Percentiles rank a stretch among this genome's conserved stretches.
These are phyloP conservation scores for Eudyptes chrysolophus DNA, from an alignment of 2,113 vertebrate genomes.

Conservation along the genomic window DNA sequence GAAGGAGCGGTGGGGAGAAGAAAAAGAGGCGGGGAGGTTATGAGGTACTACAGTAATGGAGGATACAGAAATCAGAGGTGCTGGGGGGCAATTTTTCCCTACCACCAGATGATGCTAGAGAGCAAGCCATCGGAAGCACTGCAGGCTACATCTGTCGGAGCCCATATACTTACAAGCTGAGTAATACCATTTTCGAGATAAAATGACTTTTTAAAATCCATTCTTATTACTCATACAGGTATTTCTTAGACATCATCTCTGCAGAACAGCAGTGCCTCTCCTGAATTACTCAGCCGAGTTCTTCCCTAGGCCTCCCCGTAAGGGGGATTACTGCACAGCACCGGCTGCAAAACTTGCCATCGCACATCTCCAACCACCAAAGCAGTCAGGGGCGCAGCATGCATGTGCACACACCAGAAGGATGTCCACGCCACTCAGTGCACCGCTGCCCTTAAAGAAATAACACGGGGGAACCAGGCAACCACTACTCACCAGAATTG, in stretches of 20 bases:
- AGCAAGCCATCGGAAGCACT: not conserved
- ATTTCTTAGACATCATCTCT: not conserved
- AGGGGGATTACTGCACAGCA: not conserved
- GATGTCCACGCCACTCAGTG: not conserved
- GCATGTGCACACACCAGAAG: not conserved
- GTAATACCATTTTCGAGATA: not conserved
- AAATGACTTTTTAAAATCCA: not conserved
- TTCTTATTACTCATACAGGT: not conserved
- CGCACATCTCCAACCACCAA: not conserved
- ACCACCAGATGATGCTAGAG: conserved; percentile 22
- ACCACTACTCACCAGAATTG: not conserved
- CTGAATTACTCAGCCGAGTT: not conserved
- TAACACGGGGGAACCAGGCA: not conserved
- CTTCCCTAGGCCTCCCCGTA: not conserved
- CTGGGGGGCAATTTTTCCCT: not conserved
- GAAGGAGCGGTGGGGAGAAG: not conserved
- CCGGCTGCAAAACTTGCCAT: not conserved
- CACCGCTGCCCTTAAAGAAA: not conserved
- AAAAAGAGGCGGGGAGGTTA: not conserved
- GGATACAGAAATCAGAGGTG: not conserved
- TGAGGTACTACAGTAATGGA: not conserved
- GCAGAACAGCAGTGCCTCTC: not conserved
- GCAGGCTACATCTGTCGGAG: not conserved
- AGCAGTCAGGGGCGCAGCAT: not conserved
- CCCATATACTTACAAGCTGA: not conserved